Evolutionary conservation across 2,797 vertebrate species (phyloP).

Genomic region (Manis javanica): DNA sequence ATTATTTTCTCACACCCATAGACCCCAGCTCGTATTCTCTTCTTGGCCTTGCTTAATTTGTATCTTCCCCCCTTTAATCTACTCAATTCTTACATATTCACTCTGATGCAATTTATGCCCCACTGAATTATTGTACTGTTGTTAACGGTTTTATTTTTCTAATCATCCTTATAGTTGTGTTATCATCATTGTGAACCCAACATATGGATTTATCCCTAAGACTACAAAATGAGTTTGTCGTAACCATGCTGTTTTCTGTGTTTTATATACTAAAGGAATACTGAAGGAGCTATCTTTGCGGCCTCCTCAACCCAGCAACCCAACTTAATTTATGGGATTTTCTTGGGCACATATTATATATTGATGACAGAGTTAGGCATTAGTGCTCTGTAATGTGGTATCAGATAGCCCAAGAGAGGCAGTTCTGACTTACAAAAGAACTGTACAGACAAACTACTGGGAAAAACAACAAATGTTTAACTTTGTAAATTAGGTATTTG

Average conservation of each 20-base stretch:
- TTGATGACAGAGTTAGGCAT: neutral
- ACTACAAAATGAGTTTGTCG: constrained; percentile 11
- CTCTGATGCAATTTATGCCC: neutral
- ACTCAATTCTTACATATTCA: neutral
- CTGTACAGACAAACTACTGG: neutral
- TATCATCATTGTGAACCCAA: neutral
- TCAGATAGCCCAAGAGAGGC: neutral
- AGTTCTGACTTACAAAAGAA: neutral
- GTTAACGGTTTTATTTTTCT: constrained; percentile 14
- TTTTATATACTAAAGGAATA: neutral
- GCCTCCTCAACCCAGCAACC: neutral
- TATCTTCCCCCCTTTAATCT: neutral
- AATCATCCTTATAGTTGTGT: constrained; percentile 8
- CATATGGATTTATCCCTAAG: neutral
- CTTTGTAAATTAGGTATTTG: neutral
- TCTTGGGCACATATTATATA: neutral
- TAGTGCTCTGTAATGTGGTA: constrained; percentile 6
- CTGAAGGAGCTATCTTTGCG: neutral
- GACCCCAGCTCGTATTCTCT: neutral
- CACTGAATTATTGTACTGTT: neutral
- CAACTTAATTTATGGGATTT: neutral
- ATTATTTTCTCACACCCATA: neutral
- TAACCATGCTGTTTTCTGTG: neutral
- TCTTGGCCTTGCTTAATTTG: neutral
- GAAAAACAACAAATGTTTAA: constrained; percentile 20